Conservation (phyloP, 2,113 vertebrate species). For the Neofelis nebulosa region DNA sequence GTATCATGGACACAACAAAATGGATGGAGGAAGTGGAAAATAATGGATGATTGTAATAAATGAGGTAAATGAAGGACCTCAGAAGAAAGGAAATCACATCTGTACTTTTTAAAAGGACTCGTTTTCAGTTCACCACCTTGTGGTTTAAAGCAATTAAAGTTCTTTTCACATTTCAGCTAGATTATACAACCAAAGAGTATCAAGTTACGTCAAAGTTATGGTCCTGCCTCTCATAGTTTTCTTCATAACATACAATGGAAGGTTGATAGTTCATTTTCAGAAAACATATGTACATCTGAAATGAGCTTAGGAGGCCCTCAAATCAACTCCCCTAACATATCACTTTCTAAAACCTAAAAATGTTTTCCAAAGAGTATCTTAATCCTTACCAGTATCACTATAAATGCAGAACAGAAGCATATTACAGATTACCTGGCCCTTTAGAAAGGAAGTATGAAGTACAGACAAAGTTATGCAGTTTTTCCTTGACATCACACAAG, state of each 20-base stretch:
- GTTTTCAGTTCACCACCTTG: neutral
- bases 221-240: neutral
- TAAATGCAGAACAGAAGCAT: neutral
- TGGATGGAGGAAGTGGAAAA: neutral
- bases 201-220: neutral
- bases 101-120: neutral
- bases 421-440: neutral
- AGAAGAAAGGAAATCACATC: neutral
- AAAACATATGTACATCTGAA: neutral
- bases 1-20: neutral
- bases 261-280: neutral
- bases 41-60: neutral
- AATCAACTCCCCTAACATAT: neutral
- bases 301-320: neutral
- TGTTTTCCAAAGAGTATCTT: neutral
- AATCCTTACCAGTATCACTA: neutral
- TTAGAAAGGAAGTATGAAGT: neutral
- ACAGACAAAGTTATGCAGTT: neutral
- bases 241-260: neutral
- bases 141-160: conserved; percentile 22
- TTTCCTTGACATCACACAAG: neutral
- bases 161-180: neutral
- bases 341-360: neutral
- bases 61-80: neutral
- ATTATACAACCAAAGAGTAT: neutral